These are phyloP conservation scores for Pogonocichla stellata DNA, from an alignment of 2,113 vertebrate species.

Conservation along the genomic window DNA sequence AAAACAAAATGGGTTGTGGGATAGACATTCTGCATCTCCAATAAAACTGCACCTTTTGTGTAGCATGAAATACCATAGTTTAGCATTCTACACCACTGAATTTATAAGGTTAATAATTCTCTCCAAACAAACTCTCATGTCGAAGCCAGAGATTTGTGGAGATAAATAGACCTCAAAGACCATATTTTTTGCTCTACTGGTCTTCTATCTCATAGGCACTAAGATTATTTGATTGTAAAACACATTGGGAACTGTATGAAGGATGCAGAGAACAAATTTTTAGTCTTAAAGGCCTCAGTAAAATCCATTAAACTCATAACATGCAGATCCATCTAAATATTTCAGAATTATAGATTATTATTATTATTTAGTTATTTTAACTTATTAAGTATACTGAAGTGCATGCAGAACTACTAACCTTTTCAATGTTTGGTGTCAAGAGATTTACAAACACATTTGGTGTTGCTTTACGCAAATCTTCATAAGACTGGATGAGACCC, in stretches of 20 bases:
- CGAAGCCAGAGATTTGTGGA: neutral
- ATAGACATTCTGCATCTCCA: neutral
- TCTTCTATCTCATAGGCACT: neutral
- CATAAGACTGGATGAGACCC: slow-evolving; percentile 77
- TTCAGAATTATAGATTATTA: neutral
- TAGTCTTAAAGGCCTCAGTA: neutral
- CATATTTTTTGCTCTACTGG: neutral
- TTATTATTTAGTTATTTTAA: neutral
- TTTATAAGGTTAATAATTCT: neutral
- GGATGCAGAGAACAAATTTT: neutral
- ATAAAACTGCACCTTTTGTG: neutral
- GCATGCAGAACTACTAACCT: slow-evolving; percentile 67
- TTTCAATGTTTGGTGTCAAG: slow-evolving; percentile 77
- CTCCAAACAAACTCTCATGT: neutral
- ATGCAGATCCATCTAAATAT: neutral
- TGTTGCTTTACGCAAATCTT: slow-evolving; percentile 74
- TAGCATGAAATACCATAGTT: neutral
- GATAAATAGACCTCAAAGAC: neutral
- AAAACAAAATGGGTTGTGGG: neutral
- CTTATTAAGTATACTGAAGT: neutral
- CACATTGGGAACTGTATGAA: neutral
- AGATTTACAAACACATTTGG: slow-evolving; percentile 74
- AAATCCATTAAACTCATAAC: neutral
- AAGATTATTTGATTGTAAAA: neutral
- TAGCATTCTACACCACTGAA: neutral